These are phyloP conservation scores for Dromaius novaehollandiae DNA, from an alignment of 2,113 vertebrate species.

Conservation along the genomic window DNA sequence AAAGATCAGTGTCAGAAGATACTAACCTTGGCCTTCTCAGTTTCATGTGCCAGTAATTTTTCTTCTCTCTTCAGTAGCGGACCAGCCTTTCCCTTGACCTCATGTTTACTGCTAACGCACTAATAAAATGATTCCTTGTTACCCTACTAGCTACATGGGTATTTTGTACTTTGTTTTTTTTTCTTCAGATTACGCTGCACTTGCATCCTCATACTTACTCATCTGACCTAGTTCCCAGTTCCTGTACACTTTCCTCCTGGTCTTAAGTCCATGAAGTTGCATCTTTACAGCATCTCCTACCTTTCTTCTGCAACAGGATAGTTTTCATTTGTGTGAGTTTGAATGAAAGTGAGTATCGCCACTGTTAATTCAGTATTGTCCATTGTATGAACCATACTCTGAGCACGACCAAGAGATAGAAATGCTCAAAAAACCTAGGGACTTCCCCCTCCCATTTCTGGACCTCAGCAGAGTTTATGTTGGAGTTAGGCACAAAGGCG, in stretches of 20 bases:
- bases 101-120: neutral
- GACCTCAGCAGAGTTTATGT: rapidly evolving
- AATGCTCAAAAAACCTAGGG: neutral
- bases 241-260: neutral
- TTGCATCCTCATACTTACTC: neutral
- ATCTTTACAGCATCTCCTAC: neutral
- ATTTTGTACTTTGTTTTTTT: neutral
- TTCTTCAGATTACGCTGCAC: neutral
- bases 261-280: neutral
- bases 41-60: neutral
- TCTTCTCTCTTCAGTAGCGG: neutral
- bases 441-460: neutral
- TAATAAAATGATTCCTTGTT: neutral
- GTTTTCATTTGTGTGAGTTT: neutral
- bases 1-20: neutral
- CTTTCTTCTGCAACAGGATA: neutral
- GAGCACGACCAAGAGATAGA: neutral
- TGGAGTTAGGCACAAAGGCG: neutral
- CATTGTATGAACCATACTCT: neutral
- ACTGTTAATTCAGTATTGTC: neutral
- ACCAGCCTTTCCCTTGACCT: neutral
- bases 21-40: neutral
- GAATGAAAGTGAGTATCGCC: neutral
- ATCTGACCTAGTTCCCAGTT: neutral
- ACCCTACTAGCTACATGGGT: neutral